phyloP scores from a whole-genome alignment of 92 coral and sea anemone species.

The Epizoanthus rinbou region DNA sequence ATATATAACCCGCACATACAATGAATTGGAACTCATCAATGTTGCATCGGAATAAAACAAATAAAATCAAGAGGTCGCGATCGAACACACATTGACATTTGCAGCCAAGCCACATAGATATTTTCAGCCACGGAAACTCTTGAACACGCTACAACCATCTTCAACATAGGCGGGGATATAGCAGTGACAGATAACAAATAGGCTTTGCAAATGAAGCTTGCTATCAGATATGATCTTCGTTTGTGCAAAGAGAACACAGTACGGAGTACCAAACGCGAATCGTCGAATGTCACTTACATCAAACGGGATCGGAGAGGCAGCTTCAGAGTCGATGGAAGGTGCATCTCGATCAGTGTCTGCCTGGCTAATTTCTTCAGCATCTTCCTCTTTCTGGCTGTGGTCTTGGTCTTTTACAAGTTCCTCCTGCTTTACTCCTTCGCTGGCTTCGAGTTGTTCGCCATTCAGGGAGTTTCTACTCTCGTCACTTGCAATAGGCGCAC shows the following conservation, averaged over 20 bases:
- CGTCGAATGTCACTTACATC: conserved; percentile 61
- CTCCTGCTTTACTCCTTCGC: conserved; percentile 58
- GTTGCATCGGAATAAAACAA: conserved; percentile 1
- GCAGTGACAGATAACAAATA: background rate
- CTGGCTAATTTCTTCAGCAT: conserved; percentile 77
- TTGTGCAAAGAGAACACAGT: background rate
- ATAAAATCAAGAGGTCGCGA: background rate
- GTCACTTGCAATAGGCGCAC: conserved; percentile 39
- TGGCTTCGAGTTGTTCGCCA: conserved; percentile 44
- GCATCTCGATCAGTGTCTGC: conserved; percentile 95
- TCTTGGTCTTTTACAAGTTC: conserved; percentile 51
- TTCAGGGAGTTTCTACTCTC: conserved; percentile 46
- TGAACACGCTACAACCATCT: background rate
- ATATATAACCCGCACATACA: background rate
- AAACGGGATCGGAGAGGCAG: conserved; percentile 82
- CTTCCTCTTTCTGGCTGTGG: conserved; percentile 48
- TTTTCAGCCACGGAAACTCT: too few relatives aligned
- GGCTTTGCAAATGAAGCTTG: background rate
- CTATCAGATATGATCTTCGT: background rate
- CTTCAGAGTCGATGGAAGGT: conserved; percentile 91
- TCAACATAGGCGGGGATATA: background rate
- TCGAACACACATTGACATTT: background rate
- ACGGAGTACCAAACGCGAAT: background rate
- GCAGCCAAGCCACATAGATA: background rate
- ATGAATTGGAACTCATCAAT: background rate